Evolutionary conservation across 2,797 vertebrate species (phyloP), one percentile per base, ranked within the genome.

Genomic region (Corythornis leucogaster): DNA sequence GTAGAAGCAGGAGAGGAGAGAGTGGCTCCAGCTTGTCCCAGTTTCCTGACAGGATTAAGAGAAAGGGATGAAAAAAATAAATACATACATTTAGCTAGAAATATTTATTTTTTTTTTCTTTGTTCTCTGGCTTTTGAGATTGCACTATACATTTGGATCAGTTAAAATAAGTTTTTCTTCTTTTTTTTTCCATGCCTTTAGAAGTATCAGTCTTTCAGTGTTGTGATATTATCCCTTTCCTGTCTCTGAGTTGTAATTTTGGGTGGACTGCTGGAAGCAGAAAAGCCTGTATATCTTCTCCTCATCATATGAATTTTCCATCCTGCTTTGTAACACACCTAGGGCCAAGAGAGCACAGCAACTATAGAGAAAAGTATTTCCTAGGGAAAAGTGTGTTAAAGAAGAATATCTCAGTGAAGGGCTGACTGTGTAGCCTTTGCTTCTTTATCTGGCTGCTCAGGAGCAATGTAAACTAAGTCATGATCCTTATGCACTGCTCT

Each of bases 201-300:
- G 78, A 78, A 80, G 13, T 50, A 71, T 84, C 57, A 86, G 46
- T 28, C 78, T 82, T 90, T 93, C 38, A 53, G 58, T 84, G 92
- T 80, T 21, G 51, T 91, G 3, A 90, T 90, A 58, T 91, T 78
- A 92, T 80, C 61, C 33, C 18, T 59, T 86, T 90, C 74, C 87
- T 89, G 85, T 90, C 94, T 89, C 93, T 63, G 67, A 79, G 68
- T 87, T 87, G 75, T 74, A 87, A 92, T 94, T 95, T 95, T 94
- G 94, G 92, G 91, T 92, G 94, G 95, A 94, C 71, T 68, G 43
- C n/a, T 94, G 91, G 86, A 96, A 91, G 82, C 55, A 83, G 80
- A 86, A 91, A 95, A 86, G 62, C 38, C 51, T 88, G 54, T 89
- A 53, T 87, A 63, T 83, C 82, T 93, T 89, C 68, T 66, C 71